These are phyloP conservation scores for Patiria pectinifera DNA, from an alignment of 53 echinoderm and acorn worm species.

Conservation along the genomic window DNA sequence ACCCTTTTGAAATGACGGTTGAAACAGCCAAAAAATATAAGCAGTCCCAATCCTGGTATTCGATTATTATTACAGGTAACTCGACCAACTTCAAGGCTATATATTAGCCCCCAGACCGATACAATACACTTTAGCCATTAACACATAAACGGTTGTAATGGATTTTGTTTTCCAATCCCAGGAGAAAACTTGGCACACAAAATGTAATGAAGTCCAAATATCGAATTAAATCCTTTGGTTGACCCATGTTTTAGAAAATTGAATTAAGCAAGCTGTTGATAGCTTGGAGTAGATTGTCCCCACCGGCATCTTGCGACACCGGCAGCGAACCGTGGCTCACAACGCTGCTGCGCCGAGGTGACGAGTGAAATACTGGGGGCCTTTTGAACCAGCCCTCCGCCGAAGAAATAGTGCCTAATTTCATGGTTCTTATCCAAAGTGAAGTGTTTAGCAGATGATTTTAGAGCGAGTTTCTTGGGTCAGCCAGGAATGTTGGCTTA, in stretches of 20 bases:
- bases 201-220: neutral
- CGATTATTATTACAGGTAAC: too few species aligned
- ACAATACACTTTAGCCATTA: too few species aligned
- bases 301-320: neutral
- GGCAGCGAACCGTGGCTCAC: neutral
- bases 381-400: neutral
- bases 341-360: slow-evolving; percentile 6
- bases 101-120: too few species aligned
- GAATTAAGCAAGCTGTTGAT: neutral
- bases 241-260: neutral
- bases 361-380: neutral
- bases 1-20: too few species aligned
- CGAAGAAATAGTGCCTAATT: neutral
- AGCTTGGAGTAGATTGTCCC: neutral
- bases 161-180: too few species aligned
- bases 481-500: neutral
- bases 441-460: neutral
- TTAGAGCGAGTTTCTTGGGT: neutral
- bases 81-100: too few species aligned
- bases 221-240: neutral
- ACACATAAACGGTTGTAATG: too few species aligned
- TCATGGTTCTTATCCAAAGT: too few species aligned
- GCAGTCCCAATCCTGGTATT: too few species aligned
- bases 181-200: too few species aligned
- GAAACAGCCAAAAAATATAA: too few species aligned